A percentile compares a stretch with the other conserved stretches of the same genome.
These are phyloP conservation scores for Psophia crepitans DNA, from an alignment of 2,113 vertebrate genomes.

Conservation along the genomic window DNA sequence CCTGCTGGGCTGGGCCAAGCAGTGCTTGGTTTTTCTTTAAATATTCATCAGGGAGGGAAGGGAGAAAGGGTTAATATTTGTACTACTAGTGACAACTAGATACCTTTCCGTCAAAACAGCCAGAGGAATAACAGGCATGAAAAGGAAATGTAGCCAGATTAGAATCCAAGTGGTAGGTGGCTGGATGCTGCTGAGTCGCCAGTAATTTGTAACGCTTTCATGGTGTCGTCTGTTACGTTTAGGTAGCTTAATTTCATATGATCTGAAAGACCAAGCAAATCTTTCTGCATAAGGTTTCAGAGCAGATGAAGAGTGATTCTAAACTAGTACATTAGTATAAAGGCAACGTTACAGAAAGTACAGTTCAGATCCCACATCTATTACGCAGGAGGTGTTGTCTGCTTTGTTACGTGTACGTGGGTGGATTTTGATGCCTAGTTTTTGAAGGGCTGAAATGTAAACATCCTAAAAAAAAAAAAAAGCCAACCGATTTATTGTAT, in stretches of 20 bases:
- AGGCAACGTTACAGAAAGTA: not conserved
- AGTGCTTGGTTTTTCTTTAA: not conserved
- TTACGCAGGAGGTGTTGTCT: not conserved
- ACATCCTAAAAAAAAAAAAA: not conserved
- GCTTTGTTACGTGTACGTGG: not conserved
- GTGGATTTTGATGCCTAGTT: not conserved
- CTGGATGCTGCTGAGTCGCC: not conserved
- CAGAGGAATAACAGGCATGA: not conserved
- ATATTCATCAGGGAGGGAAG: not conserved
- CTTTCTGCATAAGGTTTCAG: not conserved
- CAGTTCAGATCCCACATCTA: not conserved
- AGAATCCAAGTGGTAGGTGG: not conserved
- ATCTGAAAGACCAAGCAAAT: not conserved
- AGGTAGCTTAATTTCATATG: not conserved
- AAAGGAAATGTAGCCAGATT: not conserved
- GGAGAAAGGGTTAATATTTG: not conserved
- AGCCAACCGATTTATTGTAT: not conserved
- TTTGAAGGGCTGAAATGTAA: not conserved
- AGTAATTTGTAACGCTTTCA: not conserved
- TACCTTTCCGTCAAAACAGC: not conserved
- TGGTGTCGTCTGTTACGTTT: not conserved
- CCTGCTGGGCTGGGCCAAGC: not conserved
- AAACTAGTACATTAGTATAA: not conserved
- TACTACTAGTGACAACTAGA: not conserved
- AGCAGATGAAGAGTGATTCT: not conserved